Percentiles rank a stretch among this genome's conserved stretches.
Evolutionary conservation across 2,113 vertebrate species (phyloP).

Genomic region (Maccullochella peelii): DNA sequence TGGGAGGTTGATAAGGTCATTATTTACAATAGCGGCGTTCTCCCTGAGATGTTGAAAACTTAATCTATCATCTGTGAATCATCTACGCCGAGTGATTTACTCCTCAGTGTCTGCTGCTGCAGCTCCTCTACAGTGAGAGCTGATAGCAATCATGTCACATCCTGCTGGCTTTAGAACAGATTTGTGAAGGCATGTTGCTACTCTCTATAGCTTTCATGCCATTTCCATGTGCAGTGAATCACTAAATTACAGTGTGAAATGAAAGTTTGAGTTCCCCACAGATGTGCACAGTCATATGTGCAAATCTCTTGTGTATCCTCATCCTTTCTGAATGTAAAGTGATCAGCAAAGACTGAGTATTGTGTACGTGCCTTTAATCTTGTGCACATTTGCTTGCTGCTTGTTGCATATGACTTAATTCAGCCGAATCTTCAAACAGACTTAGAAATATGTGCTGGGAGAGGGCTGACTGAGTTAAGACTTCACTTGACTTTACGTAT

Average conservation of each 20-base stretch:
- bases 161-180: conserved; percentile 31
- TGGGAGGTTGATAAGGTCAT: conserved; percentile 60
- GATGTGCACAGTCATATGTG: conserved; percentile 23
- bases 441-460: conserved; percentile 53
- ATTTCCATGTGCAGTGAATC: conserved; percentile 49
- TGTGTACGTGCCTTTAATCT: conserved; percentile 51
- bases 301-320: conserved; percentile 21
- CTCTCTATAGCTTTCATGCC: conserved; percentile 32
- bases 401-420: conserved; percentile 68
- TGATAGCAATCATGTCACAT: conserved; percentile 52
- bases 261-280: conserved; percentile 24
- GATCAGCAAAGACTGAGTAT: conserved; percentile 26
- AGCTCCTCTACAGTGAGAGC: conserved; percentile 19
- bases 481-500: conserved; percentile 52
- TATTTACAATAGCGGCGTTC: conserved; percentile 63
- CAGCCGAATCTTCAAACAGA: conserved; percentile 75
- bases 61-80: conserved; percentile 65
- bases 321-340: conserved; percentile 29
- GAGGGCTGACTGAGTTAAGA: conserved; percentile 53
- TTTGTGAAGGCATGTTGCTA: conserved; percentile 46
- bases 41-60: conserved; percentile 60
- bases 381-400: conserved; percentile 32
- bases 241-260: conserved; percentile 51
- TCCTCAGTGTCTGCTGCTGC: conserved; percentile 36
- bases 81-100: conserved; percentile 44